Percentiles rank a stretch among this genome's conserved stretches.
Conservation (phyloP, 2,113 vertebrate species). For the Polypterus bichir region DNA sequence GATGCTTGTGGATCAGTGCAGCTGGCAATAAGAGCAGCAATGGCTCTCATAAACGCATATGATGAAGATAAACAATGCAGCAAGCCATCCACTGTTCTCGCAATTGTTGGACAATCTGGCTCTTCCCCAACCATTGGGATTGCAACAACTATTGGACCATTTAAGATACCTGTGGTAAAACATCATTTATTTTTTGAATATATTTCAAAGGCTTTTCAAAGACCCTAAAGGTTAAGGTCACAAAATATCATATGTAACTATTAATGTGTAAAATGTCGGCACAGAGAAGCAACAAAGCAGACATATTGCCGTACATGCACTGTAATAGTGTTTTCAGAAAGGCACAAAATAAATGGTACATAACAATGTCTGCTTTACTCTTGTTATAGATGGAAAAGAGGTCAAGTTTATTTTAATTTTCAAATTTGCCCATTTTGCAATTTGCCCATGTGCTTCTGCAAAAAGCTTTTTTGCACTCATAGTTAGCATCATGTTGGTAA, state of each 20-base stretch:
- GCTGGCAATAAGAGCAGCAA: conserved; percentile 43
- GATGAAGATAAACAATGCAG: conserved; percentile 23
- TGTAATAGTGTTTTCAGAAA: too few relatives aligned
- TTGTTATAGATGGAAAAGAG: too few relatives aligned
- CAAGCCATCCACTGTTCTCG: conserved; percentile 35
- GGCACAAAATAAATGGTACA: too few relatives aligned
- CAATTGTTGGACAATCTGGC: conserved; percentile 52
- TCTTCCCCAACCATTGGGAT: conserved; percentile 54
- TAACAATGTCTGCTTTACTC: too few relatives aligned
- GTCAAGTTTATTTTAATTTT: too few relatives aligned
- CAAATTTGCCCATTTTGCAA: too few relatives aligned
- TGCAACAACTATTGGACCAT: conserved; percentile 47
- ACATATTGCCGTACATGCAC: too few relatives aligned
- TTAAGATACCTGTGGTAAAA: conserved; percentile 55
- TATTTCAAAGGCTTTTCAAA: not conserved
- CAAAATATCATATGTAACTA: not conserved
- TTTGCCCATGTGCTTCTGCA: too few relatives aligned
- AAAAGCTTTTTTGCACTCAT: too few relatives aligned
- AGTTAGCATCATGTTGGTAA: too few relatives aligned
- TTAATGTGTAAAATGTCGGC: too few relatives aligned
- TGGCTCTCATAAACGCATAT: conserved; percentile 46
- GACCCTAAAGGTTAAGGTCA: not conserved
- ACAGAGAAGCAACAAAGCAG: too few relatives aligned
- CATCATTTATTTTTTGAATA: not conserved
- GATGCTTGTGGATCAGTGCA: conserved; percentile 52